Base-by-base conservation (phyloP, 2,113 vertebrate species). In the Hippopotamus amphibius region DNA sequence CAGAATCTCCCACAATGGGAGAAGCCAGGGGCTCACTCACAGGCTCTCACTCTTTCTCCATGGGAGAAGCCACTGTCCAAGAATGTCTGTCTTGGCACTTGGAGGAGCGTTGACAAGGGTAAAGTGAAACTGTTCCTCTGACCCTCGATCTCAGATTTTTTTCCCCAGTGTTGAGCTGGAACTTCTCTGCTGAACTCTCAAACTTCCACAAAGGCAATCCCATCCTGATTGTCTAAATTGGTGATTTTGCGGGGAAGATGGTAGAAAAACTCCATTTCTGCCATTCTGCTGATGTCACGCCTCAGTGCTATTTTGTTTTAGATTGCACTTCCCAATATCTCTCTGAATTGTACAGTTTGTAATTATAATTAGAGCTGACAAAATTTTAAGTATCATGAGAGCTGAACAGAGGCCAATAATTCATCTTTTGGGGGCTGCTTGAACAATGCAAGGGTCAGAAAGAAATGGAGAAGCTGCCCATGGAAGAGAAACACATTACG, bases 361-460 rank as follows among this genome's bases (percentile, higher is more conserved):
- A 96, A 95, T 95, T 96, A 89, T 43, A 97, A 94, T 21, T 82
- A 97, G 97, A 97, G 7, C 12, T 96, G 93, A 81, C 82, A 96
- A 85, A 96, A 95, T 88, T 97, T 96, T 97, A 92, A 95, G 71
- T 80, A 19, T 61, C 50, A 4, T 76, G 72, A 95, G 63, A 88
- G 7, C 55, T 69, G 10, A 88, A 53, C 74, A 53, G 16, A 77
- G 97, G 65, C 81, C 77, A 98, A 97, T 26, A 97, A 91, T 8
- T 93, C 0, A 0, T 6, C 93, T 95, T 50, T 37, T 37, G 37
- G 37, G 37, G 37, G 37, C 37, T 37, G 79, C 66, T 97, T 92
- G 81, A 97, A 94, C n/a, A 93, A 81, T 94, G 96, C 68, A 88
- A 15, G 15, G 7, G 19, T 41, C 24, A 90, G 53, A 95, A 13